phyloP scores from a whole-genome alignment of 2,888 invertebrate species.

The Ramazzottius varieornatus region DNA sequence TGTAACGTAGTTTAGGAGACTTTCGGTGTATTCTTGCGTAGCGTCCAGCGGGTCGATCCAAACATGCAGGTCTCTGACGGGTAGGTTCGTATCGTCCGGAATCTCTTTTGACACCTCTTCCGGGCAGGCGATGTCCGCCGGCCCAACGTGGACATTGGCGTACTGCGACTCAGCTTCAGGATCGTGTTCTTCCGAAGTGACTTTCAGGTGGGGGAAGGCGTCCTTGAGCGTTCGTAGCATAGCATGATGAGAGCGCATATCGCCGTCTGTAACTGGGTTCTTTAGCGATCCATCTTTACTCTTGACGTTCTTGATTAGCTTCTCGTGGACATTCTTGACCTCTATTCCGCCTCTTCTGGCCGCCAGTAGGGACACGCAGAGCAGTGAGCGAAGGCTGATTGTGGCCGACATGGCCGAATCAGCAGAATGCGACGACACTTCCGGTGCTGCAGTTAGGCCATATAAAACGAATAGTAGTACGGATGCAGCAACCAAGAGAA shows the following conservation, averaged over 20 bases:
- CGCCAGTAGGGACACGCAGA: neutral
- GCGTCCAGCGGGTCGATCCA: conserved; percentile 1
- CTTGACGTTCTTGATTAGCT: neutral
- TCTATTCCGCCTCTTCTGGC: neutral
- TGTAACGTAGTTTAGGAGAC: neutral
- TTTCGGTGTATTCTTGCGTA: neutral
- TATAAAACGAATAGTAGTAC: no score
- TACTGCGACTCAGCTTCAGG: neutral
- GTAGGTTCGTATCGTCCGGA: neutral
- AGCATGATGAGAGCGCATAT: neutral
- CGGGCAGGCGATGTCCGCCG: neutral
- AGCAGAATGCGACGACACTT: no score
- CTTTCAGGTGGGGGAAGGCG: neutral
- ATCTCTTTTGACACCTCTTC: neutral
- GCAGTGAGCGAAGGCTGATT: neutral
- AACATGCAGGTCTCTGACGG: neutral
- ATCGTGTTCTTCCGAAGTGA: neutral
- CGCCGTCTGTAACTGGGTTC: neutral
- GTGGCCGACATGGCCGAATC: neutral
- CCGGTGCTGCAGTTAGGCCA: no score
- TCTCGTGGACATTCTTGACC: neutral
- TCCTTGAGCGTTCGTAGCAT: neutral
- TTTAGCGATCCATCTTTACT: neutral
- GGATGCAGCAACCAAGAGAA: no score
- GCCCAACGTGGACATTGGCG: neutral